Base-by-base conservation (phyloP, 2,888 invertebrate species). In the Ligdia adustata region DNA sequence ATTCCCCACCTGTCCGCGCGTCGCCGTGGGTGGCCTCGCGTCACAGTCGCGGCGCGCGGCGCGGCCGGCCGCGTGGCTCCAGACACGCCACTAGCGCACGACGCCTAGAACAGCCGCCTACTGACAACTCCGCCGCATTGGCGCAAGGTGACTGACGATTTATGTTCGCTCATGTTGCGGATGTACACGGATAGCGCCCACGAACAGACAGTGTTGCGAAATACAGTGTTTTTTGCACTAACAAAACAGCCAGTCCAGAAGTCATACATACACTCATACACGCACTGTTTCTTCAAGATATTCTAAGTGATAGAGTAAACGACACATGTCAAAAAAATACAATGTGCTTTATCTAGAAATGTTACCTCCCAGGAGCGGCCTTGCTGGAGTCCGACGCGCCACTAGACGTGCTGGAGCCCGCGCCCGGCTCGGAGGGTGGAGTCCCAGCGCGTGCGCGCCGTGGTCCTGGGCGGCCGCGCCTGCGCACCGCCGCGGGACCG, bases 31-130 rank as follows among this genome's bases (percentile, higher is more conserved):
- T 70, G 49, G 69, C 57, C 55, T 13, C 62, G 12, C 60, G 64
- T 18, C 53, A 52, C 11, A 37, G 31, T 24, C 66, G 80, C 4
- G 71, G 72, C 1, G 62, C 93, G 1, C 92, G 94, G 65, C 92
- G 95, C 9, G 95, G 95, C 0, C 90, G 95, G 32, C 95, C 95
- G 34, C 91, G 95, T 37, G 95, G 95, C 44, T 93, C 94, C 0
- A 84, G 95, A 1, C 91, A 95, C 62, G 52, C 9, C 50, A 13
- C n/a, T 62, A 20, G 0, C 66, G 79, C 2, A 0, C 66, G 78
- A 1, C 64, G 92, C 70, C 59, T 88, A 74, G 58, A 75, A 73
- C 65, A 63, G 4, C 55, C 66, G 15, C 57, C 63, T 0, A 53
- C 62, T 0, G 73, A 71, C 9, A 66, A 69, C 35, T 70, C 78